phyloP scores from a whole-genome alignment of 2,797 vertebrate genomes.

The Macropus fuliginosus region DNA sequence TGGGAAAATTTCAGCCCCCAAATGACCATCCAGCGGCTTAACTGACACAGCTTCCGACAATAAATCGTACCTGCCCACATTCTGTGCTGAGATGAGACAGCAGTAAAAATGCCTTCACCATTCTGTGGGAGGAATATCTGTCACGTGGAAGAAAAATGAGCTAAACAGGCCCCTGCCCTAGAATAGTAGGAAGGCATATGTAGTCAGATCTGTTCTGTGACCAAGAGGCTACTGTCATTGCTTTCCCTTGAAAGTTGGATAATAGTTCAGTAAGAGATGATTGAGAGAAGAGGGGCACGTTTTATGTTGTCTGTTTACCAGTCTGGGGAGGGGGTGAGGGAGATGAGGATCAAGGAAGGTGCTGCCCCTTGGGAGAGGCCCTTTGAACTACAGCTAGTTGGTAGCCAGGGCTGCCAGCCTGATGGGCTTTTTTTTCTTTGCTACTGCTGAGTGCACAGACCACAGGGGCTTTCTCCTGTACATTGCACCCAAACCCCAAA shows the following conservation, averaged over 20 bases:
- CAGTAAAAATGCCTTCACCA: not conserved
- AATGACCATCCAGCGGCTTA: not conserved
- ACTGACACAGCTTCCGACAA: not conserved
- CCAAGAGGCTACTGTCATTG: too few species aligned
- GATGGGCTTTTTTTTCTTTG: not conserved
- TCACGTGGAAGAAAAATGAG: too few species aligned
- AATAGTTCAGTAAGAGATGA: not conserved
- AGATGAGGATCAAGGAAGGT: not conserved
- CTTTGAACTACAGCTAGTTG: too few species aligned
- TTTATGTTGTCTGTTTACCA: not conserved
- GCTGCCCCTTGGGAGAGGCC: not conserved
- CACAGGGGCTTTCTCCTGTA: not conserved
- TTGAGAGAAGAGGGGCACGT: not conserved
- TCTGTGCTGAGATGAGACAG: not conserved
- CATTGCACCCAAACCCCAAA: constrained; percentile 88
- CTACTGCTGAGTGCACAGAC: not conserved
- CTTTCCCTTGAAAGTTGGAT: too few species aligned
- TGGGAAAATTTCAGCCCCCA: not conserved
- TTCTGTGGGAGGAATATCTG: not conserved
- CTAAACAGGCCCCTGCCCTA: not conserved
- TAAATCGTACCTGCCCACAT: not conserved
- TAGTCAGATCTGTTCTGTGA: too few species aligned
- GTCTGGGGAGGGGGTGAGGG: not conserved
- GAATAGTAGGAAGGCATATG: not conserved
- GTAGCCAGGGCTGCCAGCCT: not conserved